These are phyloP conservation scores for Patagioenas fasciata DNA, from an alignment of 2,113 vertebrate genomes.

Conservation along the genomic window DNA sequence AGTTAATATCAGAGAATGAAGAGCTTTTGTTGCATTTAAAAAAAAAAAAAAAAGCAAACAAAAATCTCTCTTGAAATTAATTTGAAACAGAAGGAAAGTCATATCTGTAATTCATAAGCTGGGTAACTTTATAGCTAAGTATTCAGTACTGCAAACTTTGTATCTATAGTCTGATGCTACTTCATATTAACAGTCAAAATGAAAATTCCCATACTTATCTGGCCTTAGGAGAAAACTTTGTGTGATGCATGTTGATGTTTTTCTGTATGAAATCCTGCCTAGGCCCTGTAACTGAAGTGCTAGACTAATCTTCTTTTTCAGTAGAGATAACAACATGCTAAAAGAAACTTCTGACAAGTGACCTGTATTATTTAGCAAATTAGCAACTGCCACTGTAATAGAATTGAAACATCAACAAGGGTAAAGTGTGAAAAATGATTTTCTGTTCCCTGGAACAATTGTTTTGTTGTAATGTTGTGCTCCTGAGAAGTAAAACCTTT, in stretches of 20 bases:
- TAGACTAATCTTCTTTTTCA: conserved; percentile 6
- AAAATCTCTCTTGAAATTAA: background rate
- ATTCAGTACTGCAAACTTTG: background rate
- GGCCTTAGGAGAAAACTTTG: background rate
- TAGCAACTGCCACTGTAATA: conserved; percentile 22
- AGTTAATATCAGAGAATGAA: background rate
- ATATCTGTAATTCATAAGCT: background rate
- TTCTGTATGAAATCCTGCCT: background rate
- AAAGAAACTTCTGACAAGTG: conserved; percentile 20
- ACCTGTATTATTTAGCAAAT: conserved; percentile 29
- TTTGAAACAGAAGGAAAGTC: background rate
- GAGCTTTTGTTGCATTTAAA: background rate
- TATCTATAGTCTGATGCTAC: background rate
- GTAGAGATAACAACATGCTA: background rate
- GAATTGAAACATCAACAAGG: conserved; percentile 11
- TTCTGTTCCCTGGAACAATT: background rate
- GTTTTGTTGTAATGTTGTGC: background rate
- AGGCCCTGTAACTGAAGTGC: background rate
- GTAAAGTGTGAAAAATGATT: background rate
- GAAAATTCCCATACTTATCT: background rate
- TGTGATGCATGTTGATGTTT: background rate
- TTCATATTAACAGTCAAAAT: background rate
- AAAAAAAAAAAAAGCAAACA: background rate
- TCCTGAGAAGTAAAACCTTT: background rate
- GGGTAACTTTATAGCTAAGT: background rate